These are phyloP conservation scores for Heliconius hewitsoni DNA, from an alignment of 1,140 invertebrate species.

Conservation along the genomic window DNA sequence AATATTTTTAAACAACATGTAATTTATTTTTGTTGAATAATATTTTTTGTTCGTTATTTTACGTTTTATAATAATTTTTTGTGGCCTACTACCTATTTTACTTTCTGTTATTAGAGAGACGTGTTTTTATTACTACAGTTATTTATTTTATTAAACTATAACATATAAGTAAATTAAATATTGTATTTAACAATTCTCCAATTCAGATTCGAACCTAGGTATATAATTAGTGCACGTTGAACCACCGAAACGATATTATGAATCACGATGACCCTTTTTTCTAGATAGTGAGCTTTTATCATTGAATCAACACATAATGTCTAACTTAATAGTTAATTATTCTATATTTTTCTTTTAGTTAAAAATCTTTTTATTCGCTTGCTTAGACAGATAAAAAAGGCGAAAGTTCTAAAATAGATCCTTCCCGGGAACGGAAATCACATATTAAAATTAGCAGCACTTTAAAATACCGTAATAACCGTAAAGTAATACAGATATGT, in stretches of 20 bases:
- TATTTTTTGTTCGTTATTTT: not conserved
- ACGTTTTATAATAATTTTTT: not conserved
- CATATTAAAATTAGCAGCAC: not conserved
- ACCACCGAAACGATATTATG: too few relatives aligned
- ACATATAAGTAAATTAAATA: too few relatives aligned
- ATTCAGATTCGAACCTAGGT: too few relatives aligned
- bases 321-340: too few relatives aligned
- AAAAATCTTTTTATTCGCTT: not conserved
- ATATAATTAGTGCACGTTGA: too few relatives aligned
- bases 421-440: conserved; percentile 9
- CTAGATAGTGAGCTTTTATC: too few relatives aligned
- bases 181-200: too few relatives aligned
- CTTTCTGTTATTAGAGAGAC: not conserved
- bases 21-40: not conserved
- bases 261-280: too few relatives aligned
- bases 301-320: too few relatives aligned
- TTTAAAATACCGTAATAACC: not conserved
- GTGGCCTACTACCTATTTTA: not conserved
- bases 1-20: not conserved
- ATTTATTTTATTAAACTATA: too few relatives aligned
- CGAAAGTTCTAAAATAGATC: conserved; percentile 30
- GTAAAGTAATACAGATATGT: not conserved
- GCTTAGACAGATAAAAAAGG: conserved; percentile 24
- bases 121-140: too few relatives aligned
- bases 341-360: not conserved